Base-by-base conservation (phyloP, 2,113 vertebrate species). In the Heptranchias perlo region DNA sequence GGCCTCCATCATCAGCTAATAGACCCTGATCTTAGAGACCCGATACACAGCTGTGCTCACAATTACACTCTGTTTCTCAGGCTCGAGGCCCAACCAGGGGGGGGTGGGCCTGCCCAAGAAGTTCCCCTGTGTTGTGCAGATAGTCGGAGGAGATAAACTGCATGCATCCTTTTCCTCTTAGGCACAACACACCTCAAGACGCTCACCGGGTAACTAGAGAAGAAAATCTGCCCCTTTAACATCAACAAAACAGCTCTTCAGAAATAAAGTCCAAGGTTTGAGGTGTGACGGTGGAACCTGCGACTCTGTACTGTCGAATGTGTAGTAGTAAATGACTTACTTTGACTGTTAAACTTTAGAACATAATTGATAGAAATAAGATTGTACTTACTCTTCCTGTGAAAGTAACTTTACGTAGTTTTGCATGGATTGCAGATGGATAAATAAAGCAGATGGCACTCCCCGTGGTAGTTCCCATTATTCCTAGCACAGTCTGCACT, bases 401-500 rank as follows among this genome's bases (percentile, higher is more conserved):
- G 39, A 35, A 49, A 0, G 96, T 89, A 18, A 52, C n/a, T 96
- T 49, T 69, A 35, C 21, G 86, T 21, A 96, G 86, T 52, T 69
- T 67, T 18, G 62, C 47, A n/a, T 92, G 87, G 31, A 91, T 69
- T 23, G 35, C 44, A 69, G 62, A 91, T 76, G 96, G 96, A 54
- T 7, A 87, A 67, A 91, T 87, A 16, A 91, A 96, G 44, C 96
- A 91, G 31, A 96, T 91, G 47, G 67, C 14, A 2, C 35, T 91
- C 21, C 44, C 96, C 58, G 49, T 67, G 28, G 86, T 91, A 65
- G 84, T 67, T 47, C 86, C 96, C 47, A 91, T 91, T 23, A 91
- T 39, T 52, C 47, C 95, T 10, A 96, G 16, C 64, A 92, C 87
- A 11, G 64, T 93, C 86, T 96, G 39, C 96, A 96, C 96, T 89